Percentiles rank a stretch among this genome's conserved stretches.
Evolutionary conservation across 2,888 invertebrate genomes (phyloP).

Genomic region (Tenthredo amoena): DNA sequence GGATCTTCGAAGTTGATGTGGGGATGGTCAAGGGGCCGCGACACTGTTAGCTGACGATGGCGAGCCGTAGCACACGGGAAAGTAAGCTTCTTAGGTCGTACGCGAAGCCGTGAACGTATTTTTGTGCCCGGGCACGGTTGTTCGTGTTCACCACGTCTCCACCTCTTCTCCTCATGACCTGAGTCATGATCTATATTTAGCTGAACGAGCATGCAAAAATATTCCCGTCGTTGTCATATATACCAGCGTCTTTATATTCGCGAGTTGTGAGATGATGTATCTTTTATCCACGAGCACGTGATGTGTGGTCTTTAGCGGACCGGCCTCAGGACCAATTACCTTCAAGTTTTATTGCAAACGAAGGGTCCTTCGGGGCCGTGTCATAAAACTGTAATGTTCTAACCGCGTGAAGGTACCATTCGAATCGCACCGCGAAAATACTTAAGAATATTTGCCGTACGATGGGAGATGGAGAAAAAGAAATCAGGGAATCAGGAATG

Average conservation of each 20-base stretch:
- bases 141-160: constrained; percentile 13
- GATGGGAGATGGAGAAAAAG: neutral
- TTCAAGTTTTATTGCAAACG: constrained; percentile 33
- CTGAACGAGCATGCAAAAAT: constrained; percentile 46
- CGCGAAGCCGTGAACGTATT: constrained; percentile 23
- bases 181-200: constrained; percentile 52
- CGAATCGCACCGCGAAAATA: neutral
- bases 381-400: constrained; percentile 32
- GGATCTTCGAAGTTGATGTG: neutral
- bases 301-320: constrained; percentile 63
- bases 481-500: neutral
- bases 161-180: constrained; percentile 23
- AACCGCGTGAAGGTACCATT: constrained; percentile 2
- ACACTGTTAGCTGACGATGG: constrained; percentile 13
- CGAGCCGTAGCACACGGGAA: neutral
- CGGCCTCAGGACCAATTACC: constrained; percentile 42
- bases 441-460: neutral
- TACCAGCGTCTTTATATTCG: constrained; percentile 19
- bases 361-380: constrained; percentile 29
- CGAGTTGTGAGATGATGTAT: constrained; percentile 60
- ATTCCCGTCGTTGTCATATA: constrained; percentile 29
- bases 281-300: constrained; percentile 62
- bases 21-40: constrained; percentile 24
- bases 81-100: constrained; percentile 40
- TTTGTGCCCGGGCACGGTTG: constrained; percentile 11